Evolutionary conservation across 2,888 invertebrate species (phyloP).

Genomic region (Nephrocerus scutellatus): DNA sequence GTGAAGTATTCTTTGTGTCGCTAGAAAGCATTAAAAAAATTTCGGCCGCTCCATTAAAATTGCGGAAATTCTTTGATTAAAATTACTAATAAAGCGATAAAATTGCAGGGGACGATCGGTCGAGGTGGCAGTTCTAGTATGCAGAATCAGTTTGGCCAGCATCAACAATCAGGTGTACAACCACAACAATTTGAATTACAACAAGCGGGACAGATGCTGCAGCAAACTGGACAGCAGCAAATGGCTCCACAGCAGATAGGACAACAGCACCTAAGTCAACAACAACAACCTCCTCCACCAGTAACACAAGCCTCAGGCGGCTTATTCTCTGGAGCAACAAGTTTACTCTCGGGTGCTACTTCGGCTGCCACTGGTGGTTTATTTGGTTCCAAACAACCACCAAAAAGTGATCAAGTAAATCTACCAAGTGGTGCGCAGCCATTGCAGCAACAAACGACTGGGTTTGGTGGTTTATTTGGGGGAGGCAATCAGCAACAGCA

Average conservation of each 20-base stretch:
- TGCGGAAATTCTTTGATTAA: neutral
- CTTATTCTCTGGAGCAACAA: conserved; percentile 47
- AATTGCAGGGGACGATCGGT: conserved; percentile 49
- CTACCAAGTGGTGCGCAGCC: conserved; percentile 48
- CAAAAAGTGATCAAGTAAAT: conserved; percentile 50
- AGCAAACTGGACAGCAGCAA: conserved; percentile 25
- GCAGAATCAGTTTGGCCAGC: conserved; percentile 44
- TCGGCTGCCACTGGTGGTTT: conserved; percentile 49
- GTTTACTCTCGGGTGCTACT: conserved; percentile 48
- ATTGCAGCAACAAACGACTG: conserved; percentile 44
- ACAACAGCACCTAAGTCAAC: conserved; percentile 28
- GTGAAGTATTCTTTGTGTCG: neutral
- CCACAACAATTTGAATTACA: conserved; percentile 37
- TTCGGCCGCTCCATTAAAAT: neutral
- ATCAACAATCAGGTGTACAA: conserved; percentile 25
- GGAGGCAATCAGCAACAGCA: conserved; percentile 33
- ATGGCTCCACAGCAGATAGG: conserved; percentile 21
- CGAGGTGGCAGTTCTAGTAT: conserved; percentile 48
- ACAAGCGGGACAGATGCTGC: conserved; percentile 19
- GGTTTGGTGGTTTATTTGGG: conserved; percentile 37
- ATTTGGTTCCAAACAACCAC: conserved; percentile 47
- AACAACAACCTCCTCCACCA: conserved; percentile 41
- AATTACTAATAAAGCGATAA: conserved; percentile 24
- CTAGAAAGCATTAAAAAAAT: conserved; percentile 1
- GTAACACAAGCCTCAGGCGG: conserved; percentile 44